Conservation (phyloP, 2,888 invertebrate species). For the Drosophila subquinaria region DNA sequence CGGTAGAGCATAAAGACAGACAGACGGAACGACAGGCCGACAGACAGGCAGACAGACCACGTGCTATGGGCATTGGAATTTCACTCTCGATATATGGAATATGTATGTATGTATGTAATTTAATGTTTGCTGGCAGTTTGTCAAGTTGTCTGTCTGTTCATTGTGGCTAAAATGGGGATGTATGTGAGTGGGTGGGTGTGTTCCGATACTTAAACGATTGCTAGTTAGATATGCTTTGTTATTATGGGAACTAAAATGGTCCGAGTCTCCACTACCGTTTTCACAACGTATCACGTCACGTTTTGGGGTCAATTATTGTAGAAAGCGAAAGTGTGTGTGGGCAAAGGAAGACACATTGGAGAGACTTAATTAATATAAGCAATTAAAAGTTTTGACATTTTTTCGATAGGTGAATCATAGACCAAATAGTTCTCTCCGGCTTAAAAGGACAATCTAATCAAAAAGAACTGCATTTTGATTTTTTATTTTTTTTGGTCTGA, state of each 20-base stretch:
- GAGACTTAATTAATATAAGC: conserved; percentile 48
- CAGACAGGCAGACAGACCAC: conserved; percentile 27
- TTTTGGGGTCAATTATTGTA: conserved; percentile 69
- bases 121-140: conserved; percentile 13
- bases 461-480: not conserved
- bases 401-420: conserved; percentile 57
- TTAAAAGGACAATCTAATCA: conserved; percentile 59
- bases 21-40: not conserved
- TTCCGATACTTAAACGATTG: conserved; percentile 68
- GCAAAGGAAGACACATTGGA: not conserved
- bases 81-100: conserved; percentile 56
- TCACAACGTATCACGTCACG: conserved; percentile 54
- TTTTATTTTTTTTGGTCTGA: conserved; percentile 15
- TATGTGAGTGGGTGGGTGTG: conserved; percentile 60
- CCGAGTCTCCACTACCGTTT: conserved; percentile 34
- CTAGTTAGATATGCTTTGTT: conserved; percentile 56
- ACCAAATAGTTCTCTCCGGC: conserved; percentile 35
- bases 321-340: conserved; percentile 42
- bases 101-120: conserved; percentile 11
- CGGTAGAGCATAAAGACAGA: conserved; percentile 25
- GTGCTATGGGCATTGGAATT: conserved; percentile 63
- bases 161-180: conserved; percentile 1
- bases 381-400: conserved; percentile 38
- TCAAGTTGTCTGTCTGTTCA: conserved; percentile 4
- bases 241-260: conserved; percentile 38